A percentile compares a stretch with the other conserved stretches of the same genome.
Conservation (phyloP, 1,140 invertebrate species). For the Diorhabda carinulata region DNA sequence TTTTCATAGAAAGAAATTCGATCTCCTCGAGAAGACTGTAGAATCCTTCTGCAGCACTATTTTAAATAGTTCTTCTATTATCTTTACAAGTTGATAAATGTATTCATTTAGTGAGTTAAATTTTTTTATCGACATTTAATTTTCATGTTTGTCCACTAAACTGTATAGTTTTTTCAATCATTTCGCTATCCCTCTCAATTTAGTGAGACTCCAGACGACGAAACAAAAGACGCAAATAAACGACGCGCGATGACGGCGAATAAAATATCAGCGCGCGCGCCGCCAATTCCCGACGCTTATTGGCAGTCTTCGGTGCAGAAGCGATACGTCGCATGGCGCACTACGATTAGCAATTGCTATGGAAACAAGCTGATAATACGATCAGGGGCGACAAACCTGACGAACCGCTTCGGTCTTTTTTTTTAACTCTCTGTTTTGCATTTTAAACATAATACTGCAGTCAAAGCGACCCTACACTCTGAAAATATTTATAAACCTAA, state of each 20-base stretch:
- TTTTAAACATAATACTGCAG: conserved; percentile 28
- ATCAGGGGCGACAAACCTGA: conserved; percentile 42
- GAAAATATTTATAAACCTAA: background rate
- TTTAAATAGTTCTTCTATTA: too few relatives aligned
- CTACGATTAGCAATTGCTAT: conserved; percentile 60
- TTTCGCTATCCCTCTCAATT: background rate
- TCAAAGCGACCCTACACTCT: background rate
- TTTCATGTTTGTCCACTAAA: too few relatives aligned
- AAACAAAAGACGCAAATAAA: conserved; percentile 3
- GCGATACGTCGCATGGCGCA: conserved; percentile 43
- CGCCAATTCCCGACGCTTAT: conserved; percentile 31
- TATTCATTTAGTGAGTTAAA: too few relatives aligned
- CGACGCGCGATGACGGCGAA: background rate
- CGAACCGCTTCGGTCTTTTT: conserved; percentile 27
- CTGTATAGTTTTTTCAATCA: too few relatives aligned
- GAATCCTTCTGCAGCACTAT: too few relatives aligned
- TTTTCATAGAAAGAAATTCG: too few relatives aligned
- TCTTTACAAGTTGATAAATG: too few relatives aligned
- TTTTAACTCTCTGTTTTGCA: conserved; percentile 27
- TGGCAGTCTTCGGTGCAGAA: conserved; percentile 47
- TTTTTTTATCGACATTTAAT: too few relatives aligned
- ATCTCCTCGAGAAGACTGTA: too few relatives aligned
- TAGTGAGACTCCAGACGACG: background rate
- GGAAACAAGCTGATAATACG: conserved; percentile 58
- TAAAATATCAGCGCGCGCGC: conserved; percentile 23